phyloP scores from a whole-genome alignment of 2,888 invertebrate species.

The Microplitis manilae region DNA sequence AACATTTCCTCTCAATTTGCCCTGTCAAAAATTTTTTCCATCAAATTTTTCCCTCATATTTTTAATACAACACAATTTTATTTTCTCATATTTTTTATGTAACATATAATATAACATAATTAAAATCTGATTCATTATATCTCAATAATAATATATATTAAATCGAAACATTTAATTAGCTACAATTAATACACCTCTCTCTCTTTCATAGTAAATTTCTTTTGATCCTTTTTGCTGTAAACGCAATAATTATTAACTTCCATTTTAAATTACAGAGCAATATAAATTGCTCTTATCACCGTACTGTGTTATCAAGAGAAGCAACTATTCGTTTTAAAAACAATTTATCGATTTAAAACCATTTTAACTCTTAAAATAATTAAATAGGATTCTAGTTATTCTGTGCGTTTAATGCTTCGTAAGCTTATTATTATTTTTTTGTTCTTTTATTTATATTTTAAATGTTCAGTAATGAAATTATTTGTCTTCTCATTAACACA shows the following conservation, averaged over 20 bases:
- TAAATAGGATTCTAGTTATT: background rate
- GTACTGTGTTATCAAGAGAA: slow-evolving; percentile 23
- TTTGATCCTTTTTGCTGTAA: slow-evolving; percentile 18
- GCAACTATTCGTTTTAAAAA: slow-evolving; percentile 13
- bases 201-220: background rate
- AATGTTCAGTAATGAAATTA: background rate
- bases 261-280: slow-evolving; percentile 20
- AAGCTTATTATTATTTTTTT: slow-evolving; percentile 25
- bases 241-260: slow-evolving; percentile 10
- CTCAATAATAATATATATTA: slow-evolving; percentile 26
- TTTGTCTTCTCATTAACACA: slow-evolving; percentile 38
- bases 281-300: slow-evolving; percentile 26
- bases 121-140: background rate
- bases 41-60: too few relatives aligned
- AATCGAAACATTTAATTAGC: slow-evolving; percentile 40
- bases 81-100: background rate
- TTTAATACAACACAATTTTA: too few relatives aligned
- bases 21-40: too few relatives aligned
- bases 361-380: background rate
- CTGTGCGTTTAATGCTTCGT: slow-evolving; percentile 47
- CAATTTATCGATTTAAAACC: background rate
- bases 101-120: background rate
- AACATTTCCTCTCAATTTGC: too few relatives aligned
- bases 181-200: slow-evolving; percentile 31
- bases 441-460: background rate